Evolutionary conservation across 2,797 vertebrate species (phyloP), one percentile per base, ranked within the genome.

Genomic region (Hydrocynus forskahlii): DNA sequence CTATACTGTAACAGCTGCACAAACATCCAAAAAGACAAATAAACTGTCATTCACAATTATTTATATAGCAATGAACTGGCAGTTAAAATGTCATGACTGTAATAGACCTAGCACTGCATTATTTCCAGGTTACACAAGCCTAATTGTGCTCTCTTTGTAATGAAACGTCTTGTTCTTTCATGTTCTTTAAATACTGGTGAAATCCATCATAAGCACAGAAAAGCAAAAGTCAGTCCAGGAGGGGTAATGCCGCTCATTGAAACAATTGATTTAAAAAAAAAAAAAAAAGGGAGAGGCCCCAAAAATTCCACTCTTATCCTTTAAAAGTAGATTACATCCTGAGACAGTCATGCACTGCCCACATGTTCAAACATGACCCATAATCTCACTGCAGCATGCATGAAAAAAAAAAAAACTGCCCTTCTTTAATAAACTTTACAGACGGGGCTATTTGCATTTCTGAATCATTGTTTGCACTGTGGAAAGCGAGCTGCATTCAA

Each of bases 331-430:
- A 81, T 87, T 85, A 83, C 79, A 60, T 66, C 40, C 68, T 68
- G 25, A 81, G 38, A 76, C 50, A 81, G 71, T 71, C 76, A 82
- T n/a, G 43, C 50, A 82, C 66, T 66, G 59, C 75, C 45, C 64
- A 5, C 86, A 79, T 83, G 86, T 79, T 85, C 83, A 71, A 85
- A 87, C 83, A 82, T 71, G 83, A 83, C 67, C 83, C 72, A 82
- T 81, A 76, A 86, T 86, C 78, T 77, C 29, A 68, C 19, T 43
- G 55, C 54, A 43, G 80, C 52, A 63, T 73, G 67, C 66, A 79
- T 68, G 17, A 9, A 40, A 66, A 59, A 80, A 76, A 87, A 73
- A 16, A 78, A 9, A 78, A 69, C 48, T n/a, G 35, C 72, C 48
- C 55, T 60, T 75, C 45, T 76, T 81, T 71, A 78, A 69, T 45